A percentile compares a stretch with the other conserved stretches of the same genome.
Conservation (phyloP, 2,888 invertebrate genomes). For the Neuroscelio doddi region DNA sequence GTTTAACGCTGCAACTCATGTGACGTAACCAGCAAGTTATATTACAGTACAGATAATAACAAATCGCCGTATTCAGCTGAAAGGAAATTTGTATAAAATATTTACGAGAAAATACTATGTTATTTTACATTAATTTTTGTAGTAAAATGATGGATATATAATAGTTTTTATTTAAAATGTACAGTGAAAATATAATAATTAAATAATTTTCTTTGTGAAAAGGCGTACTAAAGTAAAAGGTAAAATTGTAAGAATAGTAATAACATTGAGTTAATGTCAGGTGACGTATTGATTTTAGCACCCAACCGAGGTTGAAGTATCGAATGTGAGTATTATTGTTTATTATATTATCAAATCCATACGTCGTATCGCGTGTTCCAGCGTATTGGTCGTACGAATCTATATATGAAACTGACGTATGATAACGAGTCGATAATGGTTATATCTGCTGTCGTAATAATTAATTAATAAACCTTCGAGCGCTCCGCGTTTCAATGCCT, state of each 20-base stretch:
- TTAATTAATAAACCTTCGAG: constrained; percentile 23
- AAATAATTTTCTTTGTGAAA: no score
- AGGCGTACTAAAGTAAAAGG: not conserved
- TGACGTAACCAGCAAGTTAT: constrained; percentile 20
- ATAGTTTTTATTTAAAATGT: no score
- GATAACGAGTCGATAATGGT: constrained; percentile 20
- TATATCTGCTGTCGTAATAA: constrained; percentile 27
- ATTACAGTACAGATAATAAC: constrained; percentile 7
- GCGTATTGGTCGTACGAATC: constrained; percentile 18
- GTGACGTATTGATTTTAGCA: constrained; percentile 42
- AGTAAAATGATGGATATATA: no score
- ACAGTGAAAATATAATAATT: no score
- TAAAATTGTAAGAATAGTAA: not conserved
- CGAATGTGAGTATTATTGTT: constrained; percentile 39
- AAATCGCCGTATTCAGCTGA: constrained; percentile 10
- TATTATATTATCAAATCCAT: constrained; percentile 36
- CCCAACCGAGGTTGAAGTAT: constrained; percentile 38
- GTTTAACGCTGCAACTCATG: constrained; percentile 11
- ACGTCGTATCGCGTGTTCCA: constrained; percentile 14
- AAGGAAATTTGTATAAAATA: constrained; percentile 9
- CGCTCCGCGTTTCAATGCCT: constrained; percentile 4
- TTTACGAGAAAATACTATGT: not conserved
- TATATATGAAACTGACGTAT: constrained; percentile 16
- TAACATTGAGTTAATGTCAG: constrained; percentile 32
- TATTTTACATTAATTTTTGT: no score